Evolutionary conservation across 2,113 vertebrate genomes (phyloP).

Genomic region (Oostethus manadensis): DNA sequence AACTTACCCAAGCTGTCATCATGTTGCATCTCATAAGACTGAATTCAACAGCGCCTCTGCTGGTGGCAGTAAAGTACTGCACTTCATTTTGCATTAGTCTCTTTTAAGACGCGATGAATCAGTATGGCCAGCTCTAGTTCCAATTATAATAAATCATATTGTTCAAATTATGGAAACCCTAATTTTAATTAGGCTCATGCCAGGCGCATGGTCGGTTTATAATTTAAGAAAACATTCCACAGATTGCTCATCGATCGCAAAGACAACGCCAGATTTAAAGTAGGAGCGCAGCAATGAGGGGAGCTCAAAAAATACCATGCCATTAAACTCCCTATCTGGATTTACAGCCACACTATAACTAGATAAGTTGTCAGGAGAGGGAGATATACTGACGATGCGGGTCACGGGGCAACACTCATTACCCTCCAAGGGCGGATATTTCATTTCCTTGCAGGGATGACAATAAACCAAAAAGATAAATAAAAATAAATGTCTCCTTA

Average conservation of each 20-base stretch:
- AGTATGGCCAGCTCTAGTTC: no score
- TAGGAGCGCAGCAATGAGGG: slow-evolving; percentile 17
- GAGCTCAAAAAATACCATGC: slow-evolving; percentile 59
- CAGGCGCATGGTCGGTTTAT: slow-evolving; percentile 14
- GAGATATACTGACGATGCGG: slow-evolving; percentile 57
- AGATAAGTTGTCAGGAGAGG: slow-evolving; percentile 54
- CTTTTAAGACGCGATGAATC: no score
- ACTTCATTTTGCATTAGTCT: no score
- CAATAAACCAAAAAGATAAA: not conserved
- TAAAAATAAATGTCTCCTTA: not conserved
- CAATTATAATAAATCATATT: no score
- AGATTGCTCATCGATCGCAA: slow-evolving; percentile 10
- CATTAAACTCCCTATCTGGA: slow-evolving; percentile 60
- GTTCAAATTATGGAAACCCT: not conserved
- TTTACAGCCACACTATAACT: slow-evolving; percentile 59
- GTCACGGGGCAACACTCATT: slow-evolving; percentile 50
- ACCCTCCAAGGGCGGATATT: slow-evolving; percentile 6
- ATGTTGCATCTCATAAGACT: no score
- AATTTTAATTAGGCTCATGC: slow-evolving; percentile 14
- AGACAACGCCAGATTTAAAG: slow-evolving; percentile 27
- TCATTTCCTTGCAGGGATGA: not conserved
- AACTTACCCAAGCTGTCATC: no score
- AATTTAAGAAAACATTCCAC: slow-evolving; percentile 16
- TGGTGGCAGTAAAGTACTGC: no score
- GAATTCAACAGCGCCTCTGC: no score